Percentiles rank a stretch among this genome's conserved stretches.
Evolutionary conservation across 2,888 invertebrate species (phyloP).

Genomic region (Parelbella ahira): DNA sequence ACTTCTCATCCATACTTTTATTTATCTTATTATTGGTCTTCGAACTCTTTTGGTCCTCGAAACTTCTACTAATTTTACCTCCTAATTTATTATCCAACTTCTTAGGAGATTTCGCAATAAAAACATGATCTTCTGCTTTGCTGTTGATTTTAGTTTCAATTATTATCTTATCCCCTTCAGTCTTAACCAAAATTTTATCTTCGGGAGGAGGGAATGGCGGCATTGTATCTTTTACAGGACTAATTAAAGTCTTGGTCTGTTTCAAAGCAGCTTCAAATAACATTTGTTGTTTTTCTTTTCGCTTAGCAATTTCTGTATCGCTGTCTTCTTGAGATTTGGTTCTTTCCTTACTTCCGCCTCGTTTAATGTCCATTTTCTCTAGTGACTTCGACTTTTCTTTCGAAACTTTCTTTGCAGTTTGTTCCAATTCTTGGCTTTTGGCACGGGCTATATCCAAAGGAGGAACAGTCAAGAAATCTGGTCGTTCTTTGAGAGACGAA

Average conservation of each 20-base stretch:
- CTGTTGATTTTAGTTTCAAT: slow-evolving; percentile 87
- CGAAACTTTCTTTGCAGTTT: slow-evolving; percentile 68
- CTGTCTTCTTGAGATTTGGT: slow-evolving; percentile 87
- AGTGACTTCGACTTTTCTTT: slow-evolving; percentile 86
- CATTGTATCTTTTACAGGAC: slow-evolving; percentile 86
- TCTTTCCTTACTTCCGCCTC: slow-evolving; percentile 82
- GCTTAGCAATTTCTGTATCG: slow-evolving; percentile 85
- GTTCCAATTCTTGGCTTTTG: slow-evolving; percentile 82
- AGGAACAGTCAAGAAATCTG: slow-evolving; percentile 76
- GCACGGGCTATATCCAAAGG: slow-evolving; percentile 79
- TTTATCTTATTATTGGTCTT: slow-evolving; percentile 80
- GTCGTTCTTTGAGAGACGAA: slow-evolving; percentile 72
- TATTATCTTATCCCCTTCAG: slow-evolving; percentile 85
- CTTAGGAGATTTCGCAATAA: slow-evolving; percentile 87
- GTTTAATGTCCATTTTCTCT: slow-evolving; percentile 82
- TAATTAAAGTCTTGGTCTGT: slow-evolving; percentile 86
- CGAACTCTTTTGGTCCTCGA: slow-evolving; percentile 80
- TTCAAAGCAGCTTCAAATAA: slow-evolving; percentile 87
- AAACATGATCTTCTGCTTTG: slow-evolving; percentile 87
- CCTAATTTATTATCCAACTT: slow-evolving; percentile 83
- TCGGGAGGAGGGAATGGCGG: slow-evolving; percentile 87
- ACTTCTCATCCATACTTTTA: slow-evolving; percentile 83
- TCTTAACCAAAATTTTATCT: slow-evolving; percentile 86
- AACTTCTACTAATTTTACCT: slow-evolving; percentile 82
- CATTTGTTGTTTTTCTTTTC: slow-evolving; percentile 87